Conservation (phyloP, 1,140 invertebrate species). For the Drosophila bifasciata region DNA sequence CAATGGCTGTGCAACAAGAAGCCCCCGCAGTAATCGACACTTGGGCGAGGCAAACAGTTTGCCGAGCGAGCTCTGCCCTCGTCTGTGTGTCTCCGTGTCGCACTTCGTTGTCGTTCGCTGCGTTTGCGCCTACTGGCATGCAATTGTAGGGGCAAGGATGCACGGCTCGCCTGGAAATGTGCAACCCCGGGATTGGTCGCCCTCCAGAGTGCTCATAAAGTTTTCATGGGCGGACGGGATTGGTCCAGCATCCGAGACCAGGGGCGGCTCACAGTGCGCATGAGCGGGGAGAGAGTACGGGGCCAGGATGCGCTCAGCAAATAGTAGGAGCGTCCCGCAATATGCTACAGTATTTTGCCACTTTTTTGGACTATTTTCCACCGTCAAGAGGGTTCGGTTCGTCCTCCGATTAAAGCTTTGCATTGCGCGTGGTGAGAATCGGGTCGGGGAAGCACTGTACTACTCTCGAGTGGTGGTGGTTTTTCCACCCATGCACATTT, state of each 20-base stretch:
- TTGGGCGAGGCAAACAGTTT: conserved; percentile 72
- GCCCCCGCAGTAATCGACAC: conserved; percentile 72
- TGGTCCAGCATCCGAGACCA: conserved; percentile 49
- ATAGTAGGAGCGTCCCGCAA: conserved; percentile 61
- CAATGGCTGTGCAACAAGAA: conserved; percentile 46
- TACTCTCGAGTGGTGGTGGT: conserved; percentile 63
- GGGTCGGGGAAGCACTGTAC: conserved; percentile 40
- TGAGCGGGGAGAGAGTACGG: conserved; percentile 54
- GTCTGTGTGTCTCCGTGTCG: background rate
- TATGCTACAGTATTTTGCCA: conserved; percentile 44
- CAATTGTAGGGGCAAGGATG: conserved; percentile 64
- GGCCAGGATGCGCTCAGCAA: conserved; percentile 64
- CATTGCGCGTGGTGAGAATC: conserved; percentile 68
- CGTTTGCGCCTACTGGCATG: conserved; percentile 60
- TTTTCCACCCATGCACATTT: conserved; percentile 38
- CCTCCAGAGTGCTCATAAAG: conserved; percentile 50
- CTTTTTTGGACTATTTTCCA: conserved; percentile 37
- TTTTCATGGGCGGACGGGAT: conserved; percentile 49
- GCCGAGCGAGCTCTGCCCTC: background rate
- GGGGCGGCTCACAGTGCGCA: conserved; percentile 69
- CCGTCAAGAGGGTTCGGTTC: conserved; percentile 12
- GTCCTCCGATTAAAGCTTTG: conserved; percentile 65
- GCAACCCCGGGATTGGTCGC: conserved; percentile 61
- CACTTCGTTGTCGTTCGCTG: conserved; percentile 30
- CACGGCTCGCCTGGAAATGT: conserved; percentile 67